Evolutionary conservation across 2,888 invertebrate genomes (phyloP), one percentile per base, ranked within the genome.

Genomic region (Eupeodes latifasciatus): DNA sequence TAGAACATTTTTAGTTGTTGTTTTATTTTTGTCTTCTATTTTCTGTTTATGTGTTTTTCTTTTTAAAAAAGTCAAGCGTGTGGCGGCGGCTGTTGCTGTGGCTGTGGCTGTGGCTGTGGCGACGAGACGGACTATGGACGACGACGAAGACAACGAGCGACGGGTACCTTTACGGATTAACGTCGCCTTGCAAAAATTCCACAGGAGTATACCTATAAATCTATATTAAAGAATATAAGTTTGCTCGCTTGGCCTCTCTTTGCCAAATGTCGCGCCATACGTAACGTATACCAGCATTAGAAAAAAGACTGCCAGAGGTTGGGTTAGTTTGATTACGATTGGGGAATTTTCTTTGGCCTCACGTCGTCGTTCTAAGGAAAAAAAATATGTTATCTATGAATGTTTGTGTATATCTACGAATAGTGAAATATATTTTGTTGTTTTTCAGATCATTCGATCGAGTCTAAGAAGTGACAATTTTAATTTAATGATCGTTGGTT

Each of bases 271-370:
- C 88, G 81, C 88, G 85, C 77, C 81, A 87, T 19, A 64, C 49
- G 62, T 75, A 66, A n/a, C 47, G 55, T 27, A 57, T 53, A 53
- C 9, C 16, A 16, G 16, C 27, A 27, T 27, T 27, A 27, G 27
- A 27, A 27, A 40, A 66, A 47, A 55, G 19, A n/a, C 71, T 81
- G 7, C 12, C 27, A 27, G 57, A 87, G 80, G 83, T 87, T 87
- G 83, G 87, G 80, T 72, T 72, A 27, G 57, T 34, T 66, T 66
- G 82, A 79, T 86, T 82, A 71, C 40, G 40, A 59, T 59, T 83
- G 80, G 83, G 83, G 87, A 87, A 81, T 83, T 87, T 87, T 87
- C 83, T 77, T 81, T 87, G 87, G 87, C 87, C 87, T 87, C 87
- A 87, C 87, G 83, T 83, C 83, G 80, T 83, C 83, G 80, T 83